These are phyloP conservation scores for Sebastes nivosus DNA, from an alignment of 2,797 vertebrate species.

Conservation along the genomic window DNA sequence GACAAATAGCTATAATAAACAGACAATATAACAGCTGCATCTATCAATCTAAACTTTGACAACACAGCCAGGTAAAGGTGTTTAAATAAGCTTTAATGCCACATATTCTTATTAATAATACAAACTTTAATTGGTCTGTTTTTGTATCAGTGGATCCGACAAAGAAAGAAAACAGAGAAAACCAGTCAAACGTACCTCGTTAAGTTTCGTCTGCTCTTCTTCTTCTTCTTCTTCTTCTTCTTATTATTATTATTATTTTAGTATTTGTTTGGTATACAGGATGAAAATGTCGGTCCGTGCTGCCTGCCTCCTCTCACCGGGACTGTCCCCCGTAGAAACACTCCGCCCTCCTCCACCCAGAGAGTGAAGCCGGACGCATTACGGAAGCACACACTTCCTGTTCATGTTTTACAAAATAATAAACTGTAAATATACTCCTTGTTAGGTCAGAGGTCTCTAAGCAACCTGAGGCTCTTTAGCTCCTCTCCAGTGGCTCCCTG, in stretches of 20 bases:
- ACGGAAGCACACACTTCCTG: constrained; percentile 27
- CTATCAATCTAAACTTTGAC: background rate
- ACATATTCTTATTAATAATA: background rate
- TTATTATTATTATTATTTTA: background rate
- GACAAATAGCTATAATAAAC: background rate
- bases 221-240: background rate
- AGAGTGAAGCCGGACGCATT: background rate
- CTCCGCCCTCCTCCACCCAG: constrained; percentile 75
- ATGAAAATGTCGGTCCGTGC: constrained; percentile 60
- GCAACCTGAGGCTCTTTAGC: rapidly evolving
- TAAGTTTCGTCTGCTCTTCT: constrained; percentile 14
- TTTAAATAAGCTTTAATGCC: background rate
- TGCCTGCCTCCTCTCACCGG: constrained; percentile 66
- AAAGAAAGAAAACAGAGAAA: background rate
- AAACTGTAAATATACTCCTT: rapidly evolving
- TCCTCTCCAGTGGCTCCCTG: no score
- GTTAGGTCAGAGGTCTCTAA: no score
- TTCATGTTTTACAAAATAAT: constrained; percentile 32
- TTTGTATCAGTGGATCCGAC: background rate
- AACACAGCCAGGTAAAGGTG: background rate
- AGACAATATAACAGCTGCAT: background rate
- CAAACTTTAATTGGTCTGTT: background rate
- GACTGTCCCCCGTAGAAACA: constrained; percentile 78
- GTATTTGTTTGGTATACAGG: constrained; percentile 16
- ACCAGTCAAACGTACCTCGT: constrained; percentile 44